Percentiles rank a stretch among this genome's conserved stretches.
These are phyloP conservation scores for Callipepla californica DNA, from an alignment of 2,113 vertebrate species.

Conservation along the genomic window DNA sequence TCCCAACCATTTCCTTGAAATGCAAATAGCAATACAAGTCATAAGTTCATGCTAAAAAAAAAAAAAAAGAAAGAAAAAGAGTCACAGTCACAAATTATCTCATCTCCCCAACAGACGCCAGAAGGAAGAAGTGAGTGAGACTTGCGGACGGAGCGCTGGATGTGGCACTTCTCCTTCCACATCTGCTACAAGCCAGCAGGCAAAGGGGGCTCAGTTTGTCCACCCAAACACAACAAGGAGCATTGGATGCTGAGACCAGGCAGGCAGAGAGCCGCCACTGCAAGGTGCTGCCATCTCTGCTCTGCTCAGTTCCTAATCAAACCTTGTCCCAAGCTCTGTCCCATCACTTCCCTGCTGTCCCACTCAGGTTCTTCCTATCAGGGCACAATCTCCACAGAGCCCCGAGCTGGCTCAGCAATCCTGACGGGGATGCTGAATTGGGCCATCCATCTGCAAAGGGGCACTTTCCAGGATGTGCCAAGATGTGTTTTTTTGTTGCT, in stretches of 20 bases:
- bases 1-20: not conserved
- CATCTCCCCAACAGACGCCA: not conserved
- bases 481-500: not conserved
- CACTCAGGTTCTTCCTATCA: fast-evolving
- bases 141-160: not conserved
- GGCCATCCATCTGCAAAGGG: not conserved
- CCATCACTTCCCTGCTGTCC: not conserved
- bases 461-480: not conserved
- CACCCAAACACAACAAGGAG: not conserved
- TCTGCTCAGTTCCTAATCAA: not conserved
- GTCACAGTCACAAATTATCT: not conserved
- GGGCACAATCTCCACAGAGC: fast-evolving
- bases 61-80: not conserved
- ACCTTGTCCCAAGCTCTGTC: not conserved
- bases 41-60: not conserved
- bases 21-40: not conserved
- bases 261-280: not conserved
- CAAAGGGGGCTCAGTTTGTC: not conserved
- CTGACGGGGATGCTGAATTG: not conserved
- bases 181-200: not conserved
- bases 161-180: not conserved
- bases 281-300: not conserved
- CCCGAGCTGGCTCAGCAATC: not conserved
- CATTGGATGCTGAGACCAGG: not conserved
- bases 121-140: not conserved